Base-by-base conservation (phyloP, 2,888 invertebrate genomes). In the Agrilus mali region DNA sequence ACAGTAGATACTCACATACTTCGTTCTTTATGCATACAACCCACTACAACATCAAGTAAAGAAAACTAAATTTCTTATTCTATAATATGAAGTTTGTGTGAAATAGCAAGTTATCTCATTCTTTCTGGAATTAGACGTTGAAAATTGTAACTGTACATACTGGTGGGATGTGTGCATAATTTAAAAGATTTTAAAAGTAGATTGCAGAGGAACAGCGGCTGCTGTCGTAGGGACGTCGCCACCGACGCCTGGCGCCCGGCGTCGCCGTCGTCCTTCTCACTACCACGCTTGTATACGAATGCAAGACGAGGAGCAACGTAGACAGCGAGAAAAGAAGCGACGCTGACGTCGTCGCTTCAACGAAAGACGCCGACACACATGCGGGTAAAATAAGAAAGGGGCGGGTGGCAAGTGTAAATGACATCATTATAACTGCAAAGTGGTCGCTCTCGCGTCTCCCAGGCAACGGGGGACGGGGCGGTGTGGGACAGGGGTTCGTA, bases 351-450 rank as follows among this genome's bases (percentile, higher is more conserved):
- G 35, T 38, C 33, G 33, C 41, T 36, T 15, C 22, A 27, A 35
- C 27, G 36, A 35, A 44, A 43, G 27, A 27, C 27, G 27, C 27
- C 51, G 53, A 55, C 61, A 63, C 61, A 64, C 60, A 63, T 60
- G 62, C 58, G 60, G 60, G 59, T 57, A 60, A 61, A 60, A 62
- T 61, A 61, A 62, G 63, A 61, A 64, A 58, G 60, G 57, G 60
- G 55, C 60, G 63, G 63, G 63, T 61, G 63, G 65, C 65, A 64
- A 66, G 67, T 67, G 67, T 66, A 67, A 67, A 67, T 68, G 67
- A 67, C 67, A 68, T 68, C 67, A 68, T 68, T 68, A 68, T 68
- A 67, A 67, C 66, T 66, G 66, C 66, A 67, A 67, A 68, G 66
- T 67, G 67, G 65, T 66, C 64, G 62, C 63, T 59, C 60, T 59